Evolutionary conservation across 2,888 invertebrate species (phyloP), one percentile per base, ranked within the genome.

Genomic region (Dynastes maya): DNA sequence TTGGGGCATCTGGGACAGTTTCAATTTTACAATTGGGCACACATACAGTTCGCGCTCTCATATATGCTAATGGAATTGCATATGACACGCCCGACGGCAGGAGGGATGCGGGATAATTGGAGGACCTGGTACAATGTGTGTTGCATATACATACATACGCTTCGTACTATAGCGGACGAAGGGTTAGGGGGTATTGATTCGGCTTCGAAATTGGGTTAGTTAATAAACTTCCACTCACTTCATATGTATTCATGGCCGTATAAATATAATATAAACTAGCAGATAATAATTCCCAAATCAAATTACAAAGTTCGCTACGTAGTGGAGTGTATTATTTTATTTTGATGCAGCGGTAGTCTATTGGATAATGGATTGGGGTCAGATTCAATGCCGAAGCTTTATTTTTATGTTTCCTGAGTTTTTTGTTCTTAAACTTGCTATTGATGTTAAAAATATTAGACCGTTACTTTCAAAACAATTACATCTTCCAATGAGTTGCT

Each of bases 241-340:
- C 72, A 61, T 74, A 68, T 68, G 68, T 68, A 74, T 74, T 74
- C 72, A 74, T 74, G 27, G 72, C 16, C 45, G 61, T 61, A 61
- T 74, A 61, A 74, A 74, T 74, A 74, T 74, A 74, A 63, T 74
- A 74, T 74, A 61, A 74, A 74, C 61, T 74, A 74, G 11, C 27
- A 61, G 72, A 74, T 63, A 74, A 74, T 74, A 63, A 74, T 45
- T 74, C 72, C 72, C 72, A 61, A 74, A 74, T 74, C 72, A 61
- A 74, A 74, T 74, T 74, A 74, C 61, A 45, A 74, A 74, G 72
- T 63, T 45, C 22, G 29, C 11, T 37, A 32, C 32, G 63, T 63
- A 63, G 2, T 32, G 22, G 55, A 45, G 8, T 22, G 22, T 58
- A 22, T 58, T 58, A 58, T 58, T 58, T 58, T 22, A 58, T 58